Base-by-base conservation (phyloP, 2,797 vertebrate genomes). In the Phyllotis vaccarum region DNA sequence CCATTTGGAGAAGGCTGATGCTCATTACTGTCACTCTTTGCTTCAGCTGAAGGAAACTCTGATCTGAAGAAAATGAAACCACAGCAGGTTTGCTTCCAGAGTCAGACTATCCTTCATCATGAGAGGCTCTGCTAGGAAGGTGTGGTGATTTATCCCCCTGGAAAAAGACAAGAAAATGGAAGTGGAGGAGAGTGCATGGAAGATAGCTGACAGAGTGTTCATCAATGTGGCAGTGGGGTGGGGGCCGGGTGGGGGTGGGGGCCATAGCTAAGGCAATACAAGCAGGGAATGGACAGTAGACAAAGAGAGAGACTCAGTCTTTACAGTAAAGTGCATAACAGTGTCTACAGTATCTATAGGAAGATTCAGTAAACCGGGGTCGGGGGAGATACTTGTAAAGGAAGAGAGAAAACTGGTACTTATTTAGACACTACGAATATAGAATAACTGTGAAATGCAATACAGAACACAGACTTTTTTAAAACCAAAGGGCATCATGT, bases 41-140 rank as follows among this genome's bases (percentile, higher is more conserved):
- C 66, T 94, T 91, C 64, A 80, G 24, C 52, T 75, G 37, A 93
- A 11, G 79, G 21, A 88, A 64, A 52, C 24, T 90, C 88, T 89
- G 58, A 60, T 92, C 76, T 72, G 46, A 91, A 62, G 49, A 90
- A 94, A 90, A 92, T 64, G 43, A 85, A 94, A 13, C 52, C 49
- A 86, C 60, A 93, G 62, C 31, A 93, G 74, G 24, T 89, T 95
- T 91, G 11, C 56, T 95, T 93, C 79, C 49, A 86, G 72, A 64
- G 3, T 22, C 54, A 89, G 90, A 70, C 29, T 58, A 40, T 68
- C 31, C 52, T 88, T 66, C 40, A 58, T 0, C 72, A 68, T 64
- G 46, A 82, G 17, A 75, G 11, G 37, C 58, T 54, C 37, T 49
- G 3, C 22, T 72, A 87, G 62, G 58, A 60, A 62, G n/a, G 46